Percentiles rank a stretch among this genome's conserved stretches.
Conservation (phyloP, 2,888 invertebrate genomes). For the Ischnus inquisitorius region DNA sequence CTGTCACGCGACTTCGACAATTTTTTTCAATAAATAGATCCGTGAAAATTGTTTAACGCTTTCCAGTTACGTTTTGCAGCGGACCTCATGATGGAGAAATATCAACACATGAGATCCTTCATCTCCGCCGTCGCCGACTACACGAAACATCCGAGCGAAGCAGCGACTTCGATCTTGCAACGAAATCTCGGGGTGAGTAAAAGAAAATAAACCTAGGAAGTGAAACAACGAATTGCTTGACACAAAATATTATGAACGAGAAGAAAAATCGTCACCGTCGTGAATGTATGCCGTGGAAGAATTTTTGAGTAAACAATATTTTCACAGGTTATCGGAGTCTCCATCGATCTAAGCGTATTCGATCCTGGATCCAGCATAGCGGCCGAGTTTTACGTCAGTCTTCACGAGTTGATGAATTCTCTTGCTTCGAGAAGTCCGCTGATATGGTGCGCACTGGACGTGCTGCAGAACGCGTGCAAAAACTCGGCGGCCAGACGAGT, state of each 20-base stretch:
- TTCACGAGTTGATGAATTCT: slow-evolving; percentile 89
- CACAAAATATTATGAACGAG: too few relatives aligned
- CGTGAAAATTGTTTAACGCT: not conserved
- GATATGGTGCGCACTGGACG: slow-evolving; percentile 90
- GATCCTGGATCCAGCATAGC: slow-evolving; percentile 89
- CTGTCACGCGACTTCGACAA: not conserved
- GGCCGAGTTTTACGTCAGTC: slow-evolving; percentile 89
- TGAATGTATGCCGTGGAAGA: too few relatives aligned
- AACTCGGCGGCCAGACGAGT: slow-evolving; percentile 88
- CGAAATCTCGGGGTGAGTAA: slow-evolving; percentile 81
- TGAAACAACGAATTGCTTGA: slow-evolving; percentile 86
- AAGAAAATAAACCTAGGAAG: slow-evolving; percentile 87
- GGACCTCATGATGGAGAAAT: slow-evolving; percentile 77
- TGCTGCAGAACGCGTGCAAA: slow-evolving; percentile 88
- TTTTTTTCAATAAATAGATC: not conserved
- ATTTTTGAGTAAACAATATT: too few relatives aligned
- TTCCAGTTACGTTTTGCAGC: not conserved
- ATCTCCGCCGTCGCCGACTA: slow-evolving; percentile 80
- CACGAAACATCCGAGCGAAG: slow-evolving; percentile 80
- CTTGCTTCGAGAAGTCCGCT: slow-evolving; percentile 86
- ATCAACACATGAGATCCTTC: slow-evolving; percentile 80
- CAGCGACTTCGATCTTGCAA: slow-evolving; percentile 79
- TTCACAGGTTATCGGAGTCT: slow-evolving; percentile 88
- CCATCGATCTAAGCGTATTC: slow-evolving; percentile 89
- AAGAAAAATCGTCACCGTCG: too few relatives aligned